Base-by-base conservation (phyloP, 2,888 invertebrate species). In the Tuberolachnus salignus region DNA sequence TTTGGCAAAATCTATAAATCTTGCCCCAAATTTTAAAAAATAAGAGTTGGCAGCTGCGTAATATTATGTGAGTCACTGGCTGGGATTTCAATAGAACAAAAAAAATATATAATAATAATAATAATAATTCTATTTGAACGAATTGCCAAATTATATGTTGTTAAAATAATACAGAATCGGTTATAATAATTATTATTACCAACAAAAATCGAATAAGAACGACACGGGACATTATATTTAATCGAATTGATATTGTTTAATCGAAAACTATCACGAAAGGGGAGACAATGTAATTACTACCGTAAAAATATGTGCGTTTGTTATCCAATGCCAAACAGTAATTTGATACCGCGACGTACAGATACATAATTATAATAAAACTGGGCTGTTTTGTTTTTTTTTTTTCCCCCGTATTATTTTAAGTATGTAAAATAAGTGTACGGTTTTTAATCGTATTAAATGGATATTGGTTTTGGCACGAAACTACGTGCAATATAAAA, bases 311-410 rank as follows among this genome's bases (percentile, higher is more conserved):
- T 23, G 34, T 19, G 42, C 19, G 57, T 4, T 71, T 53, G 23
- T 21, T 42, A 53, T 64, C 53, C 66, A 46, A 67, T 78, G 78
- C 78, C 78, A 78, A 78, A 67, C 51, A n/a, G 78, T 78, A 78
- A 78, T 69, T 34, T 69, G 78, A 78, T 69, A 78, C 23, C 64
- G 21, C 13, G 16, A 63, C 42, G 11, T 34, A 49, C 21, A 3
- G 55, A 19, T 55, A 55, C 9, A 21, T 55, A 2, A 34, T 72
- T 72, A 73, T 73, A 63, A 63, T 73, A 63, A 73, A 42, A 51
- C 42, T 34, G 42, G n/a, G 0, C 19, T 26, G 44, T 49, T n/a
- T 59, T 72, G 57, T 59, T 59, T 51, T 63, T 63, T n/a, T 10
- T 49, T 13, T 57, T 57, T 59, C 26, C 11, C 44, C 19, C 19